Base-by-base conservation (phyloP, 2,888 invertebrate species). In the Esperia sulphurella region DNA sequence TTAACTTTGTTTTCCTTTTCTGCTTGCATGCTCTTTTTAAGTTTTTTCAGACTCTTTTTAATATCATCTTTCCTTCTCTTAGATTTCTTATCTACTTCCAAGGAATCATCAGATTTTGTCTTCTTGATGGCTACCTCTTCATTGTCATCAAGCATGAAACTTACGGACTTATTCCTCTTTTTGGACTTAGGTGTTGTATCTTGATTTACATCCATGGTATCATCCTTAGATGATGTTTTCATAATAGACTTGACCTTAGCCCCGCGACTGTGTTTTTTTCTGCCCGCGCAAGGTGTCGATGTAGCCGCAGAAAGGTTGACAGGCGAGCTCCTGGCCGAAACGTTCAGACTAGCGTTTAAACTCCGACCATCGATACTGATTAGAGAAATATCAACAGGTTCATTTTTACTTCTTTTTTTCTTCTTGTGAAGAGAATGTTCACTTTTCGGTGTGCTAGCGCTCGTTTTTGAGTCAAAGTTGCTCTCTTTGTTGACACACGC, bases 121-220 rank as follows among this genome's bases (percentile, higher is more conserved):
- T 78, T 84, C 53, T 87, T 87, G 5, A 71, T 54, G 1, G 61
- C 62, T 1, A 78, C 59, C 53, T 75, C 77, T 44, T 83, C 81
- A 51, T 63, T 64, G 1, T 86, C 86, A 10, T 84, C 83, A 0
- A 84, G 62, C 74, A 83, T 73, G 49, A 86, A 84, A 54, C 87
- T 87, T 10, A 86, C 85, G 0, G 87, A 86, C 53, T 87, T 87
- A 49, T 82, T 84, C 35, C 87, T 72, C 54, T 87, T 87, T 51
- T 86, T 84, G 0, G 79, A 53, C 53, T 79, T 83, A 5, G n/a
- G 50, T 3, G 55, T 59, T 7, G 64, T 14, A 28, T 48, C 53
- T 8, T 51, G 50, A 37, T 54, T 53, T n/a, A 63, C 45, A 14
- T 79, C 71, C 13, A 56, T 41, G 6, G 59, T 47, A 14, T 67